Conservation (phyloP, 1,140 invertebrate genomes). For the Nylanderia fulva region DNA sequence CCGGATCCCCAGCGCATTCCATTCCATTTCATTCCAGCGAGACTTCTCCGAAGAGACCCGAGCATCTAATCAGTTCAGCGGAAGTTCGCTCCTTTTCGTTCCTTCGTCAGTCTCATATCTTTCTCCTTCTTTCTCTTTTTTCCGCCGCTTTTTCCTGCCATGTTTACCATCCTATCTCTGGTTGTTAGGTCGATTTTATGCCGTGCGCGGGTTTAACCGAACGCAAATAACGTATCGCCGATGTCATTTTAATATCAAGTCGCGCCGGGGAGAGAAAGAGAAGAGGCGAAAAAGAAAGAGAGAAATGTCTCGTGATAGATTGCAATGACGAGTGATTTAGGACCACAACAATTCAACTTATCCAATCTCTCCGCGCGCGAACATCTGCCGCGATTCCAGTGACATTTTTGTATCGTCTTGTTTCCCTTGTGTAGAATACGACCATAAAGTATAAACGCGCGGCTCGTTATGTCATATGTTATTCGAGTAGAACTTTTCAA, state of each 20-base stretch:
- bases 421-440: constrained; percentile 23
- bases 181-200: constrained; percentile 77
- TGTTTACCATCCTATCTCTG: constrained; percentile 51
- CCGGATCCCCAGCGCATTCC: constrained; percentile 54
- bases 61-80: constrained; percentile 79
- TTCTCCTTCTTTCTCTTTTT: constrained; percentile 44
- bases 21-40: constrained; percentile 69
- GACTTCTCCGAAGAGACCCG: constrained; percentile 75
- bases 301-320: constrained; percentile 75
- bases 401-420: constrained; percentile 43
- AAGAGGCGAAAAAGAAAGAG: background rate
- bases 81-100: constrained; percentile 68
- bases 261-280: constrained; percentile 30
- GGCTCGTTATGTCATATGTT: constrained; percentile 36
- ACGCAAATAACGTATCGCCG: constrained; percentile 55
- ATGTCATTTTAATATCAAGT: constrained; percentile 71
- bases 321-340: constrained; percentile 69
- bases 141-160: constrained; percentile 52
- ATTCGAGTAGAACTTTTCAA: constrained; percentile 57
- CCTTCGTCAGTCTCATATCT: constrained; percentile 16
- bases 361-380: constrained; percentile 72
- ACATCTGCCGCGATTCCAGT: constrained; percentile 59
- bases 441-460: constrained; percentile 5
- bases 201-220: constrained; percentile 47
- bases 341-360: constrained; percentile 77